Conservation (phyloP, 2,113 vertebrate genomes). For the human (Homo sapiens) region GRCh38 chr22:41176501-41177000, state of each 20-base stretch:
- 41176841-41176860: slow-evolving; percentile 96
- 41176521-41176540: slow-evolving; percentile 92
- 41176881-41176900: slow-evolving; percentile 97
- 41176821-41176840: slow-evolving; percentile 99
- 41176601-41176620: too few species aligned
- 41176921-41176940: slow-evolving; percentile 98
- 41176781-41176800: slow-evolving; percentile 98
- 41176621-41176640: accelerated
- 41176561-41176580: too few species aligned
- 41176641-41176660: not conserved
- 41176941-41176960: slow-evolving; percentile 98
- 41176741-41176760: not conserved
- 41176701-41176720: not conserved
- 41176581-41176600: accelerated
- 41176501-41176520: slow-evolving; percentile 97
- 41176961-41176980: slow-evolving; percentile 97
- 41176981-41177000: slow-evolving; percentile 99
- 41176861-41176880: slow-evolving; percentile 91
- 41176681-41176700: not conserved
- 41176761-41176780: slow-evolving; percentile 92
- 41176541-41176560: accelerated
- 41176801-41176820: slow-evolving; percentile 97
- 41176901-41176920: slow-evolving; percentile 96
- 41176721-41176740: not conserved
- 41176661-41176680: not conserved